Conservation (phyloP, 2,797 vertebrate species). For the Crax fasciolata region DNA sequence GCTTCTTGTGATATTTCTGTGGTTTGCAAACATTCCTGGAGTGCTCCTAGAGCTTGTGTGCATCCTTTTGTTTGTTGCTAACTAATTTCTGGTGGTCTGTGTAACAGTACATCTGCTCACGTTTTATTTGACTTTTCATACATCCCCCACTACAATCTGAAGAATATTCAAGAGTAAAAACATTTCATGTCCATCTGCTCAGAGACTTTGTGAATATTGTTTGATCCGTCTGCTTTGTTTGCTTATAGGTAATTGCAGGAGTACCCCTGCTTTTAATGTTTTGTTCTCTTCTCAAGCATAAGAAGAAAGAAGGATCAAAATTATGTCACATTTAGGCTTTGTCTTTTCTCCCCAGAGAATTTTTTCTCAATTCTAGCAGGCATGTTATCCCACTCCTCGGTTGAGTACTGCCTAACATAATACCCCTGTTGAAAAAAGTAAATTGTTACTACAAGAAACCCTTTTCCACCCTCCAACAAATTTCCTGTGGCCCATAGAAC, state of each 20-base stretch:
- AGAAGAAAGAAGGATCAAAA: slow-evolving; percentile 9
- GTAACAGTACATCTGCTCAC: not conserved
- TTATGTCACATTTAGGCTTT: not conserved
- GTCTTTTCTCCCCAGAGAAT: not conserved
- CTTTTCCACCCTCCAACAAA: not conserved
- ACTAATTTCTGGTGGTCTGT: slow-evolving; percentile 3
- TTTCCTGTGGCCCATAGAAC: not conserved
- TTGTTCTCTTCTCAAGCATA: not conserved
- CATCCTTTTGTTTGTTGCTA: slow-evolving; percentile 14
- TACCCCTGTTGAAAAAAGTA: not conserved
- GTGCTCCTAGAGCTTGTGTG: not conserved
- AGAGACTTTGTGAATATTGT: not conserved
- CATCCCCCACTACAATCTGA: slow-evolving; percentile 25
- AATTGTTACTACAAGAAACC: not conserved
- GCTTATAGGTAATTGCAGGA: not conserved
- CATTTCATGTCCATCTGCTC: slow-evolving; percentile 34
- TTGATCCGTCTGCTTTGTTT: slow-evolving; percentile 13
- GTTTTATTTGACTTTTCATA: slow-evolving; percentile 20
- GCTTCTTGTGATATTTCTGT: not conserved
- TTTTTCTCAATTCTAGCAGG: not conserved
- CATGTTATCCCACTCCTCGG: not conserved
- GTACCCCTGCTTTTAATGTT: not conserved
- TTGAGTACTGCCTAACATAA: not conserved
- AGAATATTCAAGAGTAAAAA: slow-evolving; percentile 11
- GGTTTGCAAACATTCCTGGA: slow-evolving; percentile 18